Evolutionary conservation across 2,888 invertebrate species (phyloP), one percentile per base, ranked within the genome.

Genomic region (Dryococelus australis): DNA sequence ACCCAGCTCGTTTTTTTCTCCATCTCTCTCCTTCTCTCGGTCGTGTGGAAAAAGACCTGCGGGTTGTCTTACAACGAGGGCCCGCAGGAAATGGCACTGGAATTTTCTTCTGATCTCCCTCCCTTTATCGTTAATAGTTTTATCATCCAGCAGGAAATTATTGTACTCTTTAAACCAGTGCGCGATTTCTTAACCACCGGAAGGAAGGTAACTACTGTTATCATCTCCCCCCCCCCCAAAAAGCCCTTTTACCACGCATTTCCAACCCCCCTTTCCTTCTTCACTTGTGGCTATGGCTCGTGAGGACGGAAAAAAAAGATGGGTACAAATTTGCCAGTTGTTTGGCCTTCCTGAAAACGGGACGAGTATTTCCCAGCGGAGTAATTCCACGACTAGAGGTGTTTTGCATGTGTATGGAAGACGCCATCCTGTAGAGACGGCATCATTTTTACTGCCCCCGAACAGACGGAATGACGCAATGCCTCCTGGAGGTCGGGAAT

Each of bases 71-170:
- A 24, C 65, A 24, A 65, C 65, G 65, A 51, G 65, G n/a, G n/a
- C 8, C 0, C 65, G 65, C 65, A 65, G 65, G 65, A 65, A 65
- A 65, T 65, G 20, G 65, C 65, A 65, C 13, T 24, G 16, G 65
- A 65, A 65, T 65, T 65, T 65, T 24, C 65, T 65, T 65, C 65
- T 65, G 65, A 65, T 65, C 65, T 65, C 65, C 20, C 20, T 9
- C 65, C 65, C 65, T 24, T 65, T 83, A 78, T 83, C 47, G 28
- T 51, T 81, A 47, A 86, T 86, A 47, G 51, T 51, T 80, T 80
- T 47, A 81, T 47, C 51, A 86, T 81, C 81, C 27, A 24, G 51
- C 27, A 85, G 65, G 65, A 65, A 65, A 65, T 65, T n/a, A 65
- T 24, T 65, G 65, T 65, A 65, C 65, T 65, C 65, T 65, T 65